A percentile compares a stretch with the other conserved stretches of the same genome.
phyloP scores from a whole-genome alignment of 2,797 vertebrate species.

The Crocidura indochinensis region DNA sequence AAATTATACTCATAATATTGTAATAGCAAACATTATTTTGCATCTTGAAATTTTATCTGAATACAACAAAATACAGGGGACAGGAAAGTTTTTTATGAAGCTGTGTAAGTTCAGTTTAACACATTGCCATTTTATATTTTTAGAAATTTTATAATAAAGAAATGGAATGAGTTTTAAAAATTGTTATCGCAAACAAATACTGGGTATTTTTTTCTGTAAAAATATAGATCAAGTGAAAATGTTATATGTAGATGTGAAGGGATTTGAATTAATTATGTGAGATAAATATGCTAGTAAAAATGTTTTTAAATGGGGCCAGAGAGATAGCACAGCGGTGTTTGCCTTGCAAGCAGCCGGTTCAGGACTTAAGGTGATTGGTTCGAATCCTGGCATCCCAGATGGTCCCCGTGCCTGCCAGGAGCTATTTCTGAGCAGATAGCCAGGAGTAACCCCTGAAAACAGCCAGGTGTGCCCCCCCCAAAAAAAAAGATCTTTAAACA shows the following conservation, averaged over 20 bases:
- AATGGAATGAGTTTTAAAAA: neutral
- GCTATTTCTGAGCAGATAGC: too few species aligned
- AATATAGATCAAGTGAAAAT: slow-evolving; percentile 15
- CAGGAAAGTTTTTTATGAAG: neutral
- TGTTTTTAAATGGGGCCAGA: too few species aligned
- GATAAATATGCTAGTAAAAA: slow-evolving; percentile 5
- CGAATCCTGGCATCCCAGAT: too few species aligned
- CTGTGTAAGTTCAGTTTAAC: neutral
- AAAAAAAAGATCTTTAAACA: slow-evolving; percentile 9
- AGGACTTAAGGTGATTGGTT: too few species aligned
- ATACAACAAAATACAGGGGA: neutral
- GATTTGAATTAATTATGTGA: slow-evolving; percentile 39
- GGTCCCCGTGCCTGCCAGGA: too few species aligned
- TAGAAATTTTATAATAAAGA: neutral
- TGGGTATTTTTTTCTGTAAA: neutral
- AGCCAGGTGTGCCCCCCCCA: too few species aligned
- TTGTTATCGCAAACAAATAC: slow-evolving; percentile 15
- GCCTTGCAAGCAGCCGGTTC: too few species aligned
- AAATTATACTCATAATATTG: slow-evolving; percentile 23
- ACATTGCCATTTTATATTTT: neutral
- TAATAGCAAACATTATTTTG: slow-evolving; percentile 38
- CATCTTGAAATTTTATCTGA: neutral
- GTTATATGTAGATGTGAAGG: neutral
- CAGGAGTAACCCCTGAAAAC: too few species aligned
- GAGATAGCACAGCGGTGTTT: too few species aligned